Percentiles rank a stretch among this genome's conserved stretches.
These are phyloP conservation scores for Scrobipalpa atriplicella DNA, from an alignment of 2,888 invertebrate species.

Conservation along the genomic window DNA sequence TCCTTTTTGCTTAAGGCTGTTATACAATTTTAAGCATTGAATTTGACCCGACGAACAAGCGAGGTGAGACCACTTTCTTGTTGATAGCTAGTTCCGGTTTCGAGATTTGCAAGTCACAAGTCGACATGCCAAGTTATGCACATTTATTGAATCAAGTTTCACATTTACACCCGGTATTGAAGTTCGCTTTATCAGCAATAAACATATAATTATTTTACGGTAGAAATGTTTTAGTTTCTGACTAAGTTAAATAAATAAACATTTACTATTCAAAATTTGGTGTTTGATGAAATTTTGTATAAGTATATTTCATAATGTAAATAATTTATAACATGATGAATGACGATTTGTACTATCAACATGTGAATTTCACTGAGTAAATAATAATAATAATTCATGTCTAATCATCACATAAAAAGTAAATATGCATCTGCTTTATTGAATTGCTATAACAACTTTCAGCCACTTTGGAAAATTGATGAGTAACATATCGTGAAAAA, in stretches of 20 bases:
- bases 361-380: neutral
- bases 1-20: neutral
- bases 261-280: too few relatives aligned
- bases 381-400: neutral
- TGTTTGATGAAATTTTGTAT: too few relatives aligned
- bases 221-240: neutral
- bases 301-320: too few relatives aligned
- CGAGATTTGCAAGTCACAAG: constrained; percentile 34
- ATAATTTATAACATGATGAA: too few relatives aligned
- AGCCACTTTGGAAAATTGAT: constrained; percentile 20
- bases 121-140: constrained; percentile 23
- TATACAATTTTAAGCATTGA: neutral
- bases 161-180: neutral
- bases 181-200: neutral
- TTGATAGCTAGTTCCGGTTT: constrained; percentile 34
- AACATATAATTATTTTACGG: neutral
- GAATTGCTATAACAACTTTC: neutral
- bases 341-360: too few relatives aligned
- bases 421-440: constrained; percentile 6
- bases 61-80: constrained; percentile 34
- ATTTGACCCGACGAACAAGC: neutral
- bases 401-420: neutral
- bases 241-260: neutral
- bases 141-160: constrained; percentile 15
- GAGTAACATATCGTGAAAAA: constrained; percentile 15